Base-by-base conservation (phyloP, 2,113 vertebrate genomes). In the Onychostoma macrolepis region DNA sequence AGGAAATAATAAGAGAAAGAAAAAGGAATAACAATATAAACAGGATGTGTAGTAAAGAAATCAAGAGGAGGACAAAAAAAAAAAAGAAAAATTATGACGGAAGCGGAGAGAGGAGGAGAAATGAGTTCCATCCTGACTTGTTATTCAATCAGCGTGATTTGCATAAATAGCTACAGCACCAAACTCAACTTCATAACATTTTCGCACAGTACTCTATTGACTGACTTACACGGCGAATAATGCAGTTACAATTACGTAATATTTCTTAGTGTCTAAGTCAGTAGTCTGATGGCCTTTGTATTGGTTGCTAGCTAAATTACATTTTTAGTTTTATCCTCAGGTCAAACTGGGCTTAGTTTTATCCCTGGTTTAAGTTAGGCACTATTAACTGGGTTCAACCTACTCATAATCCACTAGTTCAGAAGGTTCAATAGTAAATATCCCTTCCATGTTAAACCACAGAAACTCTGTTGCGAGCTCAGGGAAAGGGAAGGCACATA, bases 361-460 rank as follows among this genome's bases (percentile, higher is more conserved):
- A 61, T 28, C 67, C 61, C 84, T 63, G 81, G 80, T 61, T 86
- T 53, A 48, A 24, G 56, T 87, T 85, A 74, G 33, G 76, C 79
- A 56, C 77, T 89, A 88, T 87, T 80, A 71, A 74, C 75, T 67
- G 69, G 45, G 74, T 79, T 69, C 28, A 53, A 85, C 86, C 86
- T 79, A 45, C 84, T 76, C 78, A 63, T 89, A 90, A 90, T 89
- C 89, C 86, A 86, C 86, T 87, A 85, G 85, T 89, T 85, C 87
- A 83, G 86, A 9, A 38, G 41, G 88, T 88, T 87, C 87, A 85
- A 83, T n/a, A 30, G 50, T 58, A 84, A 56, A 45, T 41, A 89
- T 86, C 82, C 63, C 71, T 41, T 75, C 21, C 12, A 26, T 85
- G 67, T 89, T 86, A 80, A 87, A 90, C 17, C 65, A 75, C 30